Percentiles rank a stretch among this genome's conserved stretches.
Evolutionary conservation across 2,113 vertebrate genomes (phyloP).

Genomic region (Oreochromis spilurus): DNA sequence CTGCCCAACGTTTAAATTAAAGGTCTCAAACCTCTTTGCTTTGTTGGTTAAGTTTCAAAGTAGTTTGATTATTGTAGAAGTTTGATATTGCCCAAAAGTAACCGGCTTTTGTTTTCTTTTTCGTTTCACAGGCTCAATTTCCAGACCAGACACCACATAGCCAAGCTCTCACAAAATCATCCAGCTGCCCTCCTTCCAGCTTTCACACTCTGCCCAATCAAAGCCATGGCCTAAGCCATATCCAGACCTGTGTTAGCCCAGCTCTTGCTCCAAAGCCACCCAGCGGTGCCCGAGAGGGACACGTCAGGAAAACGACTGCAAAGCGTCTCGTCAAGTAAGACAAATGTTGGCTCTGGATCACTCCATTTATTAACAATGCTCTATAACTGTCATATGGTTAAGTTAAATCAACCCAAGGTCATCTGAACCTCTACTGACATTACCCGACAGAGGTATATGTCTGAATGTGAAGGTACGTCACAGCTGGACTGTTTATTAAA

Average conservation of each 20-base stretch:
- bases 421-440: background rate
- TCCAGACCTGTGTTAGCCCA: constrained; percentile 61
- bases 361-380: background rate
- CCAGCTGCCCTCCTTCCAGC: constrained; percentile 48
- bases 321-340: constrained; percentile 86
- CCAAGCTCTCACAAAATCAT: constrained; percentile 50
- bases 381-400: background rate
- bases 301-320: constrained; percentile 72
- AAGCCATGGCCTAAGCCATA: constrained; percentile 70
- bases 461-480: background rate
- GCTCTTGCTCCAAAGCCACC: constrained; percentile 81
- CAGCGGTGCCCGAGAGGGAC: constrained; percentile 71
- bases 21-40: background rate
- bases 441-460: background rate
- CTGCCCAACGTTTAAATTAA: background rate
- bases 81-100: background rate
- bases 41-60: background rate
- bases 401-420: background rate
- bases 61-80: background rate
- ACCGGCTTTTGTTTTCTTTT: background rate
- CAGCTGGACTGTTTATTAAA: background rate
- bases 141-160: constrained; percentile 64
- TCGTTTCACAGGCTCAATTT: constrained; percentile 71
- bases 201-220: constrained; percentile 49
- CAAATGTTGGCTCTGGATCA: background rate